Base-by-base conservation (phyloP, 2,113 vertebrate genomes). In the Phaethon lepturus region DNA sequence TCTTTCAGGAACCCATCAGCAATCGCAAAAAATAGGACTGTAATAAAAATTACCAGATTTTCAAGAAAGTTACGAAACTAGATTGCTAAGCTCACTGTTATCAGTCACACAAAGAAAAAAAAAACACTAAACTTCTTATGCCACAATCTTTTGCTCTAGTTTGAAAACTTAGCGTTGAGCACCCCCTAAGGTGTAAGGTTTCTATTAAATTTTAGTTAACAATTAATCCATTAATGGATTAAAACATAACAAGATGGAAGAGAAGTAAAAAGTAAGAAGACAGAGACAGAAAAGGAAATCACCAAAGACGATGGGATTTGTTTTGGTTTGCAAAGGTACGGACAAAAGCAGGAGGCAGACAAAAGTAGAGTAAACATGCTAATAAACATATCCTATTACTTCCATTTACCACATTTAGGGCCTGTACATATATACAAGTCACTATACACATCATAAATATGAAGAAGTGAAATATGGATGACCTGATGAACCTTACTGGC, bases 201-300 rank as follows among this genome's bases (percentile, higher is more conserved):
- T 47, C 55, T 23, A 26, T 42, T 42, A 24, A 1, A n/a, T 81
- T 94, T 63, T 59, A n/a, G 64, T 56, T 86, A 64, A 17, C 11
- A 8, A 31, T 68, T 63, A 67, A 60, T 62, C 14, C 38, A 42
- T 69, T 85, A 55, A 64, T 38, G 29, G 6, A 59, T 47, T 84
- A 90, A 55, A 6, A 31, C 14, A 74, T 4, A 90, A 20, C 9
- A 72, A 22, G 13, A 58, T 13, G 9, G 24, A 69, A 73, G 5
- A 60, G 17, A 80, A 7, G 5, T 11, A 50, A 91, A 86, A 53
- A 58, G 47, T 5, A 49, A 74, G 22, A 19, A 0, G 0, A 53
- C 5, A 55, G 26, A 84, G 4, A 6, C 7, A 64, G n/a, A 79
- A 91, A 87, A 55, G 6, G n/a, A 76, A 90, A 88, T 20, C 31